Evolutionary conservation across 2,113 vertebrate genomes (phyloP).

Genomic region (Gorsachius goisagi): DNA sequence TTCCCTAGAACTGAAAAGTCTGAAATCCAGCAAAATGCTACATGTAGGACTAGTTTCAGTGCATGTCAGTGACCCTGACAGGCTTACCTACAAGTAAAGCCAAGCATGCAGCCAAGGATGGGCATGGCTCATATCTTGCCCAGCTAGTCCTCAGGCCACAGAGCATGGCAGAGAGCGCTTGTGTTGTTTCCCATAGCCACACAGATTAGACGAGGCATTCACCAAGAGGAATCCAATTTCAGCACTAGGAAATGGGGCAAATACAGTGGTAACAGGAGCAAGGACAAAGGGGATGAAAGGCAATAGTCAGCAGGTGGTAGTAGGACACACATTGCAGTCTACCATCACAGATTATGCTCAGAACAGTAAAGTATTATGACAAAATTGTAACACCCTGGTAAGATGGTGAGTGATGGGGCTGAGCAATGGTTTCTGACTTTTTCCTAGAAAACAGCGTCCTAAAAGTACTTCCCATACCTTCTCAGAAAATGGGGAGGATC

Average conservation of each 20-base stretch:
- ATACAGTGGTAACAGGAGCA: not conserved
- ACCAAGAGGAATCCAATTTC: not conserved
- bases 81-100: not conserved
- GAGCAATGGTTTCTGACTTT: not conserved
- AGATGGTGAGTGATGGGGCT: not conserved
- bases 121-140: not conserved
- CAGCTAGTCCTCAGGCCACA: not conserved
- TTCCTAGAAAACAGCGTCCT: not conserved
- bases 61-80: too few relatives aligned
- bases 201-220: not conserved
- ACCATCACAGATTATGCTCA: not conserved
- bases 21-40: not conserved
- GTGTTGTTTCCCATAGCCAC: not conserved
- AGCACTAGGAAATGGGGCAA: not conserved
- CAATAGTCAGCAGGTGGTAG: not conserved
- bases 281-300: not conserved
- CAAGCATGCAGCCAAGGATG: accelerated
- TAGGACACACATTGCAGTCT: not conserved
- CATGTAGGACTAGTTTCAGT: not conserved
- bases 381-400: not conserved
- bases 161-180: not conserved
- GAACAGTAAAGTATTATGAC: not conserved
- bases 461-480: not conserved
- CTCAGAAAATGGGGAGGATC: not conserved
- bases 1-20: not conserved